Percentiles rank a stretch among this genome's conserved stretches.
These are phyloP conservation scores for Hirtodrosophila alboralis DNA, from an alignment of 2,888 invertebrate species.

Conservation along the genomic window DNA sequence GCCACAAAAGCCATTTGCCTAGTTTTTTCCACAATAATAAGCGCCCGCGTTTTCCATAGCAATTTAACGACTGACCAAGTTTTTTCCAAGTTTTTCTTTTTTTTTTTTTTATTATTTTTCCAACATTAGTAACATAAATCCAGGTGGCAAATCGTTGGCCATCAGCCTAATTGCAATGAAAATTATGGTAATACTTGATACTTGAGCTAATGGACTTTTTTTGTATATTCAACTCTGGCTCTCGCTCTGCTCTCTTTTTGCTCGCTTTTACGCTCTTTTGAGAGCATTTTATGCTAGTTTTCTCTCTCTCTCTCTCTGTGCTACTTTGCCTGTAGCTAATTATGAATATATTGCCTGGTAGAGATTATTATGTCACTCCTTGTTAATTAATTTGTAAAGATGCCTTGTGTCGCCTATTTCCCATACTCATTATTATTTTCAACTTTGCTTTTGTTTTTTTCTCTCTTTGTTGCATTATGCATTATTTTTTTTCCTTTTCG, in stretches of 20 bases:
- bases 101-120: too few species aligned
- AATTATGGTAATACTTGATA: constrained; percentile 19
- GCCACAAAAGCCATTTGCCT: constrained; percentile 31
- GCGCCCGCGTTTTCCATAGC: constrained; percentile 35
- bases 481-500: constrained; percentile 37
- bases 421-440: constrained; percentile 42
- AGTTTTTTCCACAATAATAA: constrained; percentile 16
- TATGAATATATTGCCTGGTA: constrained; percentile 47
- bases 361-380: constrained; percentile 73
- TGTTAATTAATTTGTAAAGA: constrained; percentile 70
- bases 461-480: constrained; percentile 30
- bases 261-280: not conserved
- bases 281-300: not conserved
- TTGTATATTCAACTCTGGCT: too few species aligned
- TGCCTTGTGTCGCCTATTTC: constrained; percentile 35
- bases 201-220: constrained; percentile 19
- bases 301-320: constrained; percentile 16
- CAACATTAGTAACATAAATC: constrained; percentile 42
- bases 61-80: constrained; percentile 44
- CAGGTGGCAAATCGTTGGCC: constrained; percentile 40
- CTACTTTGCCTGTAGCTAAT: constrained; percentile 43
- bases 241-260: not conserved
- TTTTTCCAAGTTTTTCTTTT: constrained; percentile 29
- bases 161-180: constrained; percentile 46
- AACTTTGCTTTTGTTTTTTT: constrained; percentile 8